Base-by-base conservation (phyloP, 2,113 vertebrate species). In the Lates calcarifer region DNA sequence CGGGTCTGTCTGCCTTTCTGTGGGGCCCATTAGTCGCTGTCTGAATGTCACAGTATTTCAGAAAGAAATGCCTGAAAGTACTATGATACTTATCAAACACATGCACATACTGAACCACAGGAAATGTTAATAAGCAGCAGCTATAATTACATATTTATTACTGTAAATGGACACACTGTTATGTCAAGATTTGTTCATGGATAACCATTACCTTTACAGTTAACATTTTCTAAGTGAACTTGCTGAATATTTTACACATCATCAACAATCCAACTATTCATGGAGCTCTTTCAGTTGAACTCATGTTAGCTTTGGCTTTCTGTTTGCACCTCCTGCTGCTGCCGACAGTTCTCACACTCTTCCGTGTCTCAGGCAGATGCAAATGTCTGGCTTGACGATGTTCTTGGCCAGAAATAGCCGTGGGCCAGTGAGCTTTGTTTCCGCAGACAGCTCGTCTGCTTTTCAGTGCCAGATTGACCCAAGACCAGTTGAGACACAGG, bases 331-430 rank as follows among this genome's bases (percentile, higher is more conserved):
- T 88, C 81, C 73, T 53, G 77, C 79, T 65, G 78, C 81, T 3
- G 18, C 82, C 58, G 79, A 86, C 84, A 89, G 55, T 57, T 85
- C 82, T 85, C 70, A 71, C 78, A 84, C 81, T 72, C 79, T 74
- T 84, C 84, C 15, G 14, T 35, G 79, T 90, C 86, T 88, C 83
- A 28, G 83, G 76, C 83, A 83, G 75, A 91, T 90, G 87, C 90
- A 91, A 91, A 91, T 89, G 87, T 86, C 89, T 84, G 86, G 86
- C 82, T 93, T 64, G 10, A 65, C 78, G 4, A 63, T 57, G 90
- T 79, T 90, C 75, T 87, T 74, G 79, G 83, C 71, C 51, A 26
- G 71, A 83, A 91, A 91, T 83, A 66, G 87, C 90, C 85, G 47
- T 58, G 29, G 86, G 92, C 84, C 81, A 56, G n/a, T 70, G 67